Conservation (phyloP, 2,888 invertebrate species). For the Ornithoptera alexandrae region DNA sequence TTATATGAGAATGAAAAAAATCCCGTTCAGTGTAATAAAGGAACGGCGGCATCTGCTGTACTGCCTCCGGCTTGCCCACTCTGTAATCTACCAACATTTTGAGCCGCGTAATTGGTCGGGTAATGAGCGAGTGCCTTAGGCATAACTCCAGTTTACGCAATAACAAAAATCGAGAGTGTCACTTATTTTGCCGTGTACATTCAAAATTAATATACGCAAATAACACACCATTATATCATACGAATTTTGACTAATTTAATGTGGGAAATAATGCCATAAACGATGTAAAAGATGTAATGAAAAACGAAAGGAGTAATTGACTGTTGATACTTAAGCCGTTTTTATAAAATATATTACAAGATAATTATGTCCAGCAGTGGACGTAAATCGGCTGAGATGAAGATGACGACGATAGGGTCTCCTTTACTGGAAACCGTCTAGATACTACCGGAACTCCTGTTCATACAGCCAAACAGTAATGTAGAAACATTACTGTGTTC, state of each 20-base stretch:
- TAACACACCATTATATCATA: not conserved
- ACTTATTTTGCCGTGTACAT: conserved; percentile 42
- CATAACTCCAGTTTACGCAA: conserved; percentile 69
- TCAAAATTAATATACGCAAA: not conserved
- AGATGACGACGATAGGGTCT: no score
- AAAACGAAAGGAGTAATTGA: no score
- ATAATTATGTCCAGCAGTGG: no score
- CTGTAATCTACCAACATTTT: conserved; percentile 75
- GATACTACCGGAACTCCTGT: no score
- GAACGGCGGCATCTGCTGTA: conserved; percentile 62
- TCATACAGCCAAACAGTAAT: no score
- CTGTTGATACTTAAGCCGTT: no score
- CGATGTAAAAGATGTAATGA: not conserved
- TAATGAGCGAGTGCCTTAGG: conserved; percentile 72
- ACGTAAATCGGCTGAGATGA: no score
- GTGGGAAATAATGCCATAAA: not conserved
- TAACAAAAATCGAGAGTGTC: conserved; percentile 61
- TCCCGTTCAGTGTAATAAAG: conserved; percentile 54
- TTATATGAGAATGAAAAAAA: conserved; percentile 44
- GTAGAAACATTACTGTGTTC: no score
- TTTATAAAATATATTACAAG: no score
- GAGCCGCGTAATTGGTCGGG: conserved; percentile 69
- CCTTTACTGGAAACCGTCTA: no score
- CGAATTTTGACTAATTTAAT: not conserved
- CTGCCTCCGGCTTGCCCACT: conserved; percentile 56